A percentile compares a stretch with the other conserved stretches of the same genome.
phyloP scores from a whole-genome alignment of 2,113 vertebrate genomes.

The Lynx canadensis region DNA sequence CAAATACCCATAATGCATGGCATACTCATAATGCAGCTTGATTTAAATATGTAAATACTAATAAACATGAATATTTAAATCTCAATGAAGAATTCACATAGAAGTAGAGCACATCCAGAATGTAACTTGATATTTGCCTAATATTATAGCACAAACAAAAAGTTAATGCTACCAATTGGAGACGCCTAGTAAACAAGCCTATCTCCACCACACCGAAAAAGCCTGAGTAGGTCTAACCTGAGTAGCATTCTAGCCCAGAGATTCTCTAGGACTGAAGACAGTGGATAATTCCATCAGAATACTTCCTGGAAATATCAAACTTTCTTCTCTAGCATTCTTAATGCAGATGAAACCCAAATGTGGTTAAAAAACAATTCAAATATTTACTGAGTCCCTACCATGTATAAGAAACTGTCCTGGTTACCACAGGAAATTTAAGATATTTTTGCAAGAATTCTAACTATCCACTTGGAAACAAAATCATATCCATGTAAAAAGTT shows the following conservation, averaged over 20 bases:
- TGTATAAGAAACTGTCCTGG: neutral
- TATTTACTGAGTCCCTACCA: neutral
- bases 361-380: neutral
- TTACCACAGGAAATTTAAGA: neutral
- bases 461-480: neutral
- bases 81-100: slow-evolving; percentile 50
- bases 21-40: slow-evolving; percentile 52
- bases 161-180: neutral
- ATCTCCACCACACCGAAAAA: neutral
- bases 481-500: neutral
- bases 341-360: neutral
- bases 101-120: slow-evolving; percentile 73
- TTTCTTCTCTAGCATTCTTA: neutral
- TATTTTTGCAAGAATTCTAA: neutral
- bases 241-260: neutral
- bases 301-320: neutral
- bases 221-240: neutral
- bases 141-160: slow-evolving; percentile 37
- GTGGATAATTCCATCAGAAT: neutral
- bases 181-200: neutral
- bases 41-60: slow-evolving; percentile 64
- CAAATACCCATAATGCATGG: slow-evolving; percentile 46
- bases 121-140: slow-evolving; percentile 62
- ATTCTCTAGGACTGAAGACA: neutral
- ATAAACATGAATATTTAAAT: slow-evolving; percentile 63